These are phyloP conservation scores for Scaptomyza cyrtandrae DNA, from an alignment of 2,888 invertebrate genomes.

Conservation along the genomic window DNA sequence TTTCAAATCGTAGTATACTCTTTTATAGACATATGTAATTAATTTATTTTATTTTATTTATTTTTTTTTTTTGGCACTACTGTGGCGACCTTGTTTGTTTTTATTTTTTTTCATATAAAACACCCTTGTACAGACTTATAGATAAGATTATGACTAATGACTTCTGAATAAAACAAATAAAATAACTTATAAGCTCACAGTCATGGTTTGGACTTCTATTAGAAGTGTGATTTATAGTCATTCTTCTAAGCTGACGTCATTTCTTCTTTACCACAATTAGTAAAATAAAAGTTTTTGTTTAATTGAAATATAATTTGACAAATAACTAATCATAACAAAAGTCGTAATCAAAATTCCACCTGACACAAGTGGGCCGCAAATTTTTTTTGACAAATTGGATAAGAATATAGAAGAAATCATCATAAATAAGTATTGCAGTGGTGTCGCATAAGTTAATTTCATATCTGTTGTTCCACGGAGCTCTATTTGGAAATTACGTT, in stretches of 20 bases:
- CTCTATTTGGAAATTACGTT: no score
- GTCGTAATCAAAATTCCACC: constrained; percentile 22
- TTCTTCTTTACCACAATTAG: constrained; percentile 9
- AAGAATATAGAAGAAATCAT: not conserved
- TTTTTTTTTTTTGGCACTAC: not conserved
- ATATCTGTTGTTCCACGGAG: no score
- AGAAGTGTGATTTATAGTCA: constrained; percentile 1
- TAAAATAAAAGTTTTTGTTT: constrained; percentile 17
- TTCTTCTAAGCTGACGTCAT: constrained; percentile 47
- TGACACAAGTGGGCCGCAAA: constrained; percentile 14
- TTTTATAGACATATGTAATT: no score
- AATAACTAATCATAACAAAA: constrained; percentile 30
- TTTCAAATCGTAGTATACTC: not conserved
- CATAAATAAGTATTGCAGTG: not conserved
- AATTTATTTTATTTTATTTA: not conserved
- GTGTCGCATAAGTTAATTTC: not conserved
- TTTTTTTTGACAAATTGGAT: constrained; percentile 4
- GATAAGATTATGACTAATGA: constrained; percentile 53
- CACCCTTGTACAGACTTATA: constrained; percentile 18
- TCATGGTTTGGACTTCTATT: constrained; percentile 10
- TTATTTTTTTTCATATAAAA: constrained; percentile 22
- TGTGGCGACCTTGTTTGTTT: constrained; percentile 62
- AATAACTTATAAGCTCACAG: constrained; percentile 27
- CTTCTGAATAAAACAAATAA: constrained; percentile 1
- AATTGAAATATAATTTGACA: constrained; percentile 41